A percentile compares a stretch with the other conserved stretches of the same genome.
Conservation (phyloP, 2,113 vertebrate species). For the Crocuta crocuta region DNA sequence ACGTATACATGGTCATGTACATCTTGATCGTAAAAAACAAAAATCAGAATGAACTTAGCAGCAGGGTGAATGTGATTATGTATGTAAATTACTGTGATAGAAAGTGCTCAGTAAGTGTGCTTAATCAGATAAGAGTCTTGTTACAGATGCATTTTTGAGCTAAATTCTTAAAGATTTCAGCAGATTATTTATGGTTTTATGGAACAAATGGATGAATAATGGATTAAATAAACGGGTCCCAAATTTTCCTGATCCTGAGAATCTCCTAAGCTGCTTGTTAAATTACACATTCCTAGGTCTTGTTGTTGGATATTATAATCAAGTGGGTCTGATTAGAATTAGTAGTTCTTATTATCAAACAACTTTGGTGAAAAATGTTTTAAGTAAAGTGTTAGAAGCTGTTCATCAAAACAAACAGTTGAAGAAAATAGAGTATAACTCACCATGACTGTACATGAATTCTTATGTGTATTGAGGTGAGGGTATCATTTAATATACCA, state of each 20-base stretch:
- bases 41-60: constrained; percentile 2
- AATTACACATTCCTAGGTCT: neutral
- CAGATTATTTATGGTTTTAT: neutral
- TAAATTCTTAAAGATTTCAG: neutral
- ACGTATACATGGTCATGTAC: neutral
- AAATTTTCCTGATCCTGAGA: neutral
- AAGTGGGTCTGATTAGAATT: neutral
- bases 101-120: neutral
- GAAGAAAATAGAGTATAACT: neutral
- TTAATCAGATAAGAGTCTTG: neutral
- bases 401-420: neutral
- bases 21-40: neutral
- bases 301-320: neutral
- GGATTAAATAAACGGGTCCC: neutral
- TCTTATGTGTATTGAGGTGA: neutral
- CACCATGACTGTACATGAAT: neutral
- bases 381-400: neutral
- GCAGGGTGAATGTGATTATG: neutral
- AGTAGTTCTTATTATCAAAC: neutral
- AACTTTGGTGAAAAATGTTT: neutral
- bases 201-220: constrained; percentile 4
- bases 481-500: neutral
- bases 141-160: neutral
- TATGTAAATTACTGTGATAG: neutral
- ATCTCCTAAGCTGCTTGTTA: neutral